Percentiles rank a stretch among this genome's conserved stretches.
phyloP scores from a whole-genome alignment of 1,140 invertebrate genomes.

The Scaptodrosophila lebanonensis region DNA sequence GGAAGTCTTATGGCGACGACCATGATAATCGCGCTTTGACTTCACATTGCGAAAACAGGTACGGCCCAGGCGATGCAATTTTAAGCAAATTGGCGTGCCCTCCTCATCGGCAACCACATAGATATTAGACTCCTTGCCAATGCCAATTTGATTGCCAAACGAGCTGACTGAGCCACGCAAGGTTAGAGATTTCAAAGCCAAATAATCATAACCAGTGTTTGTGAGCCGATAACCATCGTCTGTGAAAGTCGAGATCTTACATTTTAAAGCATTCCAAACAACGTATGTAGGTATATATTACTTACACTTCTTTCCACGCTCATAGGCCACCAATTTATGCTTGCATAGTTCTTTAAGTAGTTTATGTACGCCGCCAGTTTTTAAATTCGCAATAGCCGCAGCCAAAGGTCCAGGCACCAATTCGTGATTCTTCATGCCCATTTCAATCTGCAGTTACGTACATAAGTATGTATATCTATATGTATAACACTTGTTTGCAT shows the following conservation, averaged over 20 bases:
- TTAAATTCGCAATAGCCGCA: conserved; percentile 95
- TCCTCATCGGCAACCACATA: conserved; percentile 91
- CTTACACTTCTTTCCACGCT: conserved; percentile 94
- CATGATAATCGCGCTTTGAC: conserved; percentile 97
- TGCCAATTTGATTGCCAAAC: conserved; percentile 99
- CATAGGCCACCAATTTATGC: conserved; percentile 92
- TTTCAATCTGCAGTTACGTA: conserved; percentile 96
- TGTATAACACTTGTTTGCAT: conserved; percentile 1
- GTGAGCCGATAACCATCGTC: conserved; percentile 98
- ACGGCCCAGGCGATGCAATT: conserved; percentile 95
- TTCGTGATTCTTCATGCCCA: conserved; percentile 99
- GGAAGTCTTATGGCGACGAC: conserved; percentile 90
- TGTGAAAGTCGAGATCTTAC: conserved; percentile 75
- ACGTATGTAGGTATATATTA: conserved; percentile 18
- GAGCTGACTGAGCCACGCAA: conserved; percentile 87
- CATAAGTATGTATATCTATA: background rate
- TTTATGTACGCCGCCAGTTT: conserved; percentile 95
- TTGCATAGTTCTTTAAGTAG: conserved; percentile 93
- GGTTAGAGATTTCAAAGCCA: conserved; percentile 93
- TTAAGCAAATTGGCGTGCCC: conserved; percentile 87
- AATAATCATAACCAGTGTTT: conserved; percentile 97
- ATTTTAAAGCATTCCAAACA: conserved; percentile 3
- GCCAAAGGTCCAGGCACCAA: conserved; percentile 92
- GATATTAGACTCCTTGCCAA: conserved; percentile 98
- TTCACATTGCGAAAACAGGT: conserved; percentile 98